phyloP scores from a whole-genome alignment of 2,113 vertebrate species.

The Phyllostomus discolor region DNA sequence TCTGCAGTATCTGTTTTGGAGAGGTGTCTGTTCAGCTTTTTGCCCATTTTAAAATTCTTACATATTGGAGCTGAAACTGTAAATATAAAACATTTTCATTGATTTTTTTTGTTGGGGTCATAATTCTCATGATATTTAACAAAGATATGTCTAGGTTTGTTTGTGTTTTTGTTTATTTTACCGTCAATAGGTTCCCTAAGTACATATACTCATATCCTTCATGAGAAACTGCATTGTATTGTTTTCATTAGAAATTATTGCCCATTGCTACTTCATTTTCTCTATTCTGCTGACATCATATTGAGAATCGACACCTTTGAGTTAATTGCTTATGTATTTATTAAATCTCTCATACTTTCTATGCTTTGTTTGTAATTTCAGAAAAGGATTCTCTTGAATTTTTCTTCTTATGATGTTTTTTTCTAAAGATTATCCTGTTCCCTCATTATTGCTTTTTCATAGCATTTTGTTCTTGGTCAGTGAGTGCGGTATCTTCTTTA shows the following conservation, averaged over 20 bases:
- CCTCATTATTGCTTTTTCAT: neutral
- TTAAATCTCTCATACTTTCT: neutral
- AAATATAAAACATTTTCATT: neutral
- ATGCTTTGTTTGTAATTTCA: neutral
- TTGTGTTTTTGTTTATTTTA: neutral
- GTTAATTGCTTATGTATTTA: neutral
- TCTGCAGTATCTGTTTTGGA: neutral
- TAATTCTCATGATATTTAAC: neutral
- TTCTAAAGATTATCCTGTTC: neutral
- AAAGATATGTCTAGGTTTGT: neutral
- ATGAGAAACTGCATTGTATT: neutral
- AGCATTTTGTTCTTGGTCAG: neutral
- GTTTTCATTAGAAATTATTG: neutral
- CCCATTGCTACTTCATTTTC: neutral
- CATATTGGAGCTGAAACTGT: neutral
- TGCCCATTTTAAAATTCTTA: neutral
- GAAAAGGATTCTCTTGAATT: neutral
- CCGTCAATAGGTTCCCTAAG: neutral
- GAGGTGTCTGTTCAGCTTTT: neutral
- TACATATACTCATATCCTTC: neutral
- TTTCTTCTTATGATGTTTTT: neutral
- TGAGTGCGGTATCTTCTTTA: neutral
- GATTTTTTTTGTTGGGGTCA: neutral
- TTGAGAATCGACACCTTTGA: neutral
- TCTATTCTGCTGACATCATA: neutral